Evolutionary conservation across 2,113 vertebrate genomes (phyloP).

Genomic region (Scartelaos histophorus): DNA sequence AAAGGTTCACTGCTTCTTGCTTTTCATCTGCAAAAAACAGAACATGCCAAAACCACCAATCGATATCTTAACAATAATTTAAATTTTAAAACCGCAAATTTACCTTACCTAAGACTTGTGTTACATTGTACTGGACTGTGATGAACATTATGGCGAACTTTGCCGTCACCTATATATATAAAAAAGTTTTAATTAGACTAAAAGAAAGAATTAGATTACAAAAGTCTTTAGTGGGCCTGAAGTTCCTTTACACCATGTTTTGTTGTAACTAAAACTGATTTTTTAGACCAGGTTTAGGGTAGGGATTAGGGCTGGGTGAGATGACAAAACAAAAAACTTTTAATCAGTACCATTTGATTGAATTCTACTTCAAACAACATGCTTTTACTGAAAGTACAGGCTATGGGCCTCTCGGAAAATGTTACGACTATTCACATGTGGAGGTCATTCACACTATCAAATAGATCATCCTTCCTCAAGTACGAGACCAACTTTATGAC

Average conservation of each 20-base stretch:
- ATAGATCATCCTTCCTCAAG: not conserved
- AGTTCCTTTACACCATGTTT: not conserved
- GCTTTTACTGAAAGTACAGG: too few relatives aligned
- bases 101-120: conserved; percentile 75
- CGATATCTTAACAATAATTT: not conserved
- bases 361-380: too few relatives aligned
- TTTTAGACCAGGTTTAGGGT: not conserved
- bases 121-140: conserved; percentile 86
- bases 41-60: not conserved
- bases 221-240: too few relatives aligned
- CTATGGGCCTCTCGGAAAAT: too few relatives aligned
- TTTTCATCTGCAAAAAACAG: conserved; percentile 66
- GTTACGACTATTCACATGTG: not conserved
- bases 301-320: too few relatives aligned
- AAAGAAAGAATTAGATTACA: not conserved
- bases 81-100: not conserved
- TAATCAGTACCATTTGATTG: too few relatives aligned
- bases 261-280: not conserved
- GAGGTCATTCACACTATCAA: not conserved
- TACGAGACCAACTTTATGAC: too few relatives aligned
- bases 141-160: conserved; percentile 83
- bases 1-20: conserved; percentile 75
- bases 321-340: too few relatives aligned
- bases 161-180: conserved; percentile 80
- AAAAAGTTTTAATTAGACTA: conserved; percentile 16